A percentile compares a stretch with the other conserved stretches of the same genome.
Conservation (phyloP, 2,888 invertebrate genomes). For the Ormyrus rosae region DNA sequence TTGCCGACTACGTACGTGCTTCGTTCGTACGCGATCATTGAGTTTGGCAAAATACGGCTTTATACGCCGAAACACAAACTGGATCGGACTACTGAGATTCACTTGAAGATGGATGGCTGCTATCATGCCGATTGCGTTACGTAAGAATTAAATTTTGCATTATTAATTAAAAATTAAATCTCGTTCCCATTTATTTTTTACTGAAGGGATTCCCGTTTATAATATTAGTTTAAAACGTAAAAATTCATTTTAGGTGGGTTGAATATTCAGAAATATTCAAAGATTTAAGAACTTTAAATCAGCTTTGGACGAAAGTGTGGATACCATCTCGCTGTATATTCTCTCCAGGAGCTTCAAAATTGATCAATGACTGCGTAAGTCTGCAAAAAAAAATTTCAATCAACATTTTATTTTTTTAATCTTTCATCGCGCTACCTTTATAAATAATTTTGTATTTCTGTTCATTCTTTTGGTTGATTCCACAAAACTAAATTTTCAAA, state of each 20-base stretch:
- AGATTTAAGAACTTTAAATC: slow-evolving; percentile 82
- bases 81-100: slow-evolving; percentile 71
- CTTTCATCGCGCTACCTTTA: too few species aligned
- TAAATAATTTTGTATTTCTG: too few species aligned
- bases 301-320: slow-evolving; percentile 82
- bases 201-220: neutral
- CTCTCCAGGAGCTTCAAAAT: slow-evolving; percentile 85
- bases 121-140: slow-evolving; percentile 80
- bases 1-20: slow-evolving; percentile 88
- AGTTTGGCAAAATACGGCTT: slow-evolving; percentile 81
- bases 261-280: slow-evolving; percentile 83
- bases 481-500: too few species aligned
- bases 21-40: slow-evolving; percentile 85
- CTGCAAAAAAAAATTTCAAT: neutral
- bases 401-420: too few species aligned
- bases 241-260: slow-evolving; percentile 29
- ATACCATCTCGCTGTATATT: slow-evolving; percentile 84
- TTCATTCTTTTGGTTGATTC: too few species aligned
- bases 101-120: slow-evolving; percentile 80
- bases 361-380: slow-evolving; percentile 75
- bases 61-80: slow-evolving; percentile 85
- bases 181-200: neutral
- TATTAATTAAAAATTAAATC: slow-evolving; percentile 9
- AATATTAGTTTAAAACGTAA: slow-evolving; percentile 3
- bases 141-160: slow-evolving; percentile 74